phyloP scores from a whole-genome alignment of 2,888 invertebrate species.

The Drosophila gaucha region DNA sequence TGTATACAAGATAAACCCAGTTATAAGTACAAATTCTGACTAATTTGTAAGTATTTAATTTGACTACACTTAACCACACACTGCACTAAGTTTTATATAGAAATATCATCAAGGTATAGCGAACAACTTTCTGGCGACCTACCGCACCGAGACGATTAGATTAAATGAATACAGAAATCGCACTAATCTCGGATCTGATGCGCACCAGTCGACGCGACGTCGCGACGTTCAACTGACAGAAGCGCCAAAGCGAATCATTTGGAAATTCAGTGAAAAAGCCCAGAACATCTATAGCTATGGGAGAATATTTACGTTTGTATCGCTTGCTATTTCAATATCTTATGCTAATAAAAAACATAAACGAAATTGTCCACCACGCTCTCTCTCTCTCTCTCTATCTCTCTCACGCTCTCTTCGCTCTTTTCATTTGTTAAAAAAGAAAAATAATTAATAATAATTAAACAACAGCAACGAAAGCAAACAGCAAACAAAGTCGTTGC shows the following conservation, averaged over 20 bases:
- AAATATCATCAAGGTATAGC: conserved; percentile 3
- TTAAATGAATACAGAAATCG: conserved; percentile 29
- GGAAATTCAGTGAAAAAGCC: conserved; percentile 30
- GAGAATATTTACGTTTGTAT: conserved; percentile 21
- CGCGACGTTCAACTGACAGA: conserved; percentile 23
- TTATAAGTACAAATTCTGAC: too few relatives aligned
- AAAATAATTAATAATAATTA: conserved; percentile 20
- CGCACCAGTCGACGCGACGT: conserved; percentile 33
- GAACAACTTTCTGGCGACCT: conserved; percentile 39
- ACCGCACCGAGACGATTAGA: conserved; percentile 46
- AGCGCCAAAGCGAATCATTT: conserved; percentile 27
- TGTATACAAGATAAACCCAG: too few relatives aligned
- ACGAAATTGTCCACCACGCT: conserved; percentile 13
- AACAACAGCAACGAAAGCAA: conserved; percentile 10
- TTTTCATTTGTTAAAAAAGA: conserved; percentile 29
- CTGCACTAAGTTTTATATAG: conserved; percentile 1
- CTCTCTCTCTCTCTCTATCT: not conserved
- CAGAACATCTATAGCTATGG: conserved; percentile 12
- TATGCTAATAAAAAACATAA: conserved; percentile 65
- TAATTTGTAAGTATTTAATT: too few relatives aligned
- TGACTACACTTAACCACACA: not conserved
- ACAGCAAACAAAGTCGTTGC: conserved; percentile 7
- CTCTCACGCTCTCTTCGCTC: conserved; percentile 12
- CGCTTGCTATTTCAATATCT: conserved; percentile 46
- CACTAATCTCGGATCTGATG: conserved; percentile 48